A percentile compares a stretch with the other conserved stretches of the same genome.
phyloP scores from a whole-genome alignment of 2,113 vertebrate genomes.

The Alexandromys fortis region DNA sequence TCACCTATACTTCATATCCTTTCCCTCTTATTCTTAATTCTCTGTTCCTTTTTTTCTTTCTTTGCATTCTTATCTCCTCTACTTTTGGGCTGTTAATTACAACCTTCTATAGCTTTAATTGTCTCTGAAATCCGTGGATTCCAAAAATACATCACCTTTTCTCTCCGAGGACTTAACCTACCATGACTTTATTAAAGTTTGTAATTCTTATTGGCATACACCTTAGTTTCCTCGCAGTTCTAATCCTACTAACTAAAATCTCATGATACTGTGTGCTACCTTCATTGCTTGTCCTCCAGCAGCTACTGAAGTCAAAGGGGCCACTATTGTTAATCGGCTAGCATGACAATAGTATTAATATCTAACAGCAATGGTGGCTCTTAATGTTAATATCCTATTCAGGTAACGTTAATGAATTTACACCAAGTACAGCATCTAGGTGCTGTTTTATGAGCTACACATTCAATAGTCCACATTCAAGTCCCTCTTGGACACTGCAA shows the following conservation, averaged over 20 bases:
- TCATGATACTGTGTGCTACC: neutral
- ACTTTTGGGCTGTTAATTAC: neutral
- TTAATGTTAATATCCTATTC: neutral
- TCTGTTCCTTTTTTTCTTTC: neutral
- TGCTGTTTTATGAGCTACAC: neutral
- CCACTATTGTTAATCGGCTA: neutral
- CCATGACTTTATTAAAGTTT: neutral
- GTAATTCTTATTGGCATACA: neutral
- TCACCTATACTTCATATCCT: neutral
- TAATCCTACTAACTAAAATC: neutral
- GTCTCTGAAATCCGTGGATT: neutral
- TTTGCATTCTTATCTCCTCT: neutral
- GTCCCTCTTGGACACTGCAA: neutral
- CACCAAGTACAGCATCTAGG: neutral
- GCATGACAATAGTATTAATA: neutral
- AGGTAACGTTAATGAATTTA: neutral
- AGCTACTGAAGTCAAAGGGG: neutral
- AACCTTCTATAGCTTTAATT: neutral
- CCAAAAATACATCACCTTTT: neutral
- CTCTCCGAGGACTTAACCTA: neutral
- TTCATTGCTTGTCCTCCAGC: neutral
- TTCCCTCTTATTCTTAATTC: neutral
- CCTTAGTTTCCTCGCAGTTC: neutral
- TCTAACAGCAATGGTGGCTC: neutral
- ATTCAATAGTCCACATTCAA: neutral